These are phyloP conservation scores for Papilio aristodemus DNA, from an alignment of 1,140 invertebrate species.

Conservation along the genomic window DNA sequence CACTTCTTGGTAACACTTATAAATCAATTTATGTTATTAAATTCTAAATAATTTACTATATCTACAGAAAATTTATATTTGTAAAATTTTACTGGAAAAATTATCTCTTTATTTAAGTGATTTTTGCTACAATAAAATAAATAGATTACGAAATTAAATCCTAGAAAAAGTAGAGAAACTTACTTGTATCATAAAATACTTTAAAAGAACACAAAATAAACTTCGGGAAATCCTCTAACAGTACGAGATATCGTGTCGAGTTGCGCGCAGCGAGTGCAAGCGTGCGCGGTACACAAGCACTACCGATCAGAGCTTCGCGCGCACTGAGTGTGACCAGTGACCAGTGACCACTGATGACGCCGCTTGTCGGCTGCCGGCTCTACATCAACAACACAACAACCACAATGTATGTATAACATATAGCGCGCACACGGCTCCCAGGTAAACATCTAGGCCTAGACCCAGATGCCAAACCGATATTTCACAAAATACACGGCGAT, in stretches of 20 bases:
- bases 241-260: not conserved
- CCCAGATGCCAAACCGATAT: not conserved
- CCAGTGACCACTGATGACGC: too few species aligned
- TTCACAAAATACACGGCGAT: not conserved
- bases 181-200: slow-evolving; percentile 3
- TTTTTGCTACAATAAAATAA: too few species aligned
- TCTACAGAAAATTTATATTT: too few species aligned
- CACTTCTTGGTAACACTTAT: too few species aligned
- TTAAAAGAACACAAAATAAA: not conserved
- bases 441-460: not conserved
- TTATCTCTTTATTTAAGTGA: too few species aligned
- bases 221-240: slow-evolving; percentile 2
- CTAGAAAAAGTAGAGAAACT: not conserved
- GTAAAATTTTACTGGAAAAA: too few species aligned
- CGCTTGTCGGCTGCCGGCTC: not conserved
- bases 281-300: not conserved
- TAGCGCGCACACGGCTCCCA: not conserved
- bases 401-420: slow-evolving; percentile 3
- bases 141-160: not conserved
- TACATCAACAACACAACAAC: not conserved
- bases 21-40: too few species aligned
- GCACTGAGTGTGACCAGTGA: not conserved
- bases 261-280: not conserved
- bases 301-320: not conserved
- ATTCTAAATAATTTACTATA: too few species aligned